Conservation (phyloP, 2,888 invertebrate genomes). For the Carcina quercana region DNA sequence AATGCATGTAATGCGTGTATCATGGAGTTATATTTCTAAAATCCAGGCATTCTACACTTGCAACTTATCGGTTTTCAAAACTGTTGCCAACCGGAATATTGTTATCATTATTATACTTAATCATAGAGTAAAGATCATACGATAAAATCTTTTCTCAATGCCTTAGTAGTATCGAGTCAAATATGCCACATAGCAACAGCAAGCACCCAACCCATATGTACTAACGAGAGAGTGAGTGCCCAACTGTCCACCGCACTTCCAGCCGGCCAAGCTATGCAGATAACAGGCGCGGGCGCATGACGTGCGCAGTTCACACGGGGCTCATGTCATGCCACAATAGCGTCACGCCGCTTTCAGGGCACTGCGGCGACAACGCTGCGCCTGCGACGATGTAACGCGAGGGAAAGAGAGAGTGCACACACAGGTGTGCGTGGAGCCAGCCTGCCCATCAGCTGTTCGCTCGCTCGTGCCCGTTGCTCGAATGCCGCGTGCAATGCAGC, state of each 20-base stretch:
- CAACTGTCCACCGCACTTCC: too few relatives aligned
- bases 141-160: too few relatives aligned
- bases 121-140: too few relatives aligned
- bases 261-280: conserved; percentile 10
- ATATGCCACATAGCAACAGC: conserved; percentile 12
- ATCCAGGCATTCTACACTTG: too few relatives aligned
- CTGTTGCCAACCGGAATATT: too few relatives aligned
- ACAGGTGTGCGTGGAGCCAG: conserved; percentile 61
- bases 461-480: conserved; percentile 55
- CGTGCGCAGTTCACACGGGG: conserved; percentile 30
- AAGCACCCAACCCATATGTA: conserved; percentile 9
- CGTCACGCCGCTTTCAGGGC: conserved; percentile 45
- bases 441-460: conserved; percentile 60
- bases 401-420: conserved; percentile 58
- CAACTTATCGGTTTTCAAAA: too few relatives aligned
- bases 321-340: conserved; percentile 30
- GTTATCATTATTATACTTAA: too few relatives aligned
- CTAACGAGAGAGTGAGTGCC: too few relatives aligned
- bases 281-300: conserved; percentile 19
- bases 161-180: too few relatives aligned
- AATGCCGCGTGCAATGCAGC: conserved; percentile 21
- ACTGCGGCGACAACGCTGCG: conserved; percentile 47
- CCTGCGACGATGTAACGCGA: conserved; percentile 30
- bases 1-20: too few relatives aligned
- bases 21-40: too few relatives aligned